phyloP scores from a whole-genome alignment of 30 jellyfish, hydroid and myxozoan genomes.

The Hydra vulgaris region DNA sequence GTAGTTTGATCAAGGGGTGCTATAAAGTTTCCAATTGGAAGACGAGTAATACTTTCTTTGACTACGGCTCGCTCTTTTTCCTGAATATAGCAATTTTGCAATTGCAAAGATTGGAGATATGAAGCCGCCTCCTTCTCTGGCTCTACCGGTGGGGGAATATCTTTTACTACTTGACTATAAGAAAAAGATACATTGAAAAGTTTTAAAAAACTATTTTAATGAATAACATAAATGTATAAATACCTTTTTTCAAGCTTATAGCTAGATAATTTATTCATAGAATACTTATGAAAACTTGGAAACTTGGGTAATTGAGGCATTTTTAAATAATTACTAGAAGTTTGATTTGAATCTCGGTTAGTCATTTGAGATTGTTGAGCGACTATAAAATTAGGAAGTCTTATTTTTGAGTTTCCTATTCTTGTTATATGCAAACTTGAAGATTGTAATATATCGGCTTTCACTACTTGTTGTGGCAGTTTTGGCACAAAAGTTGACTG shows the following conservation, averaged over 20 bases:
- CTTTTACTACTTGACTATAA: too few relatives aligned
- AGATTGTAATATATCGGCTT: neutral
- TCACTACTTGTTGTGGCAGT: neutral
- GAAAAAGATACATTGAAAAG: neutral
- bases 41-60: neutral
- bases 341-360: neutral
- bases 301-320: conserved; percentile 27
- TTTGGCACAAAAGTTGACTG: neutral
- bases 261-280: neutral
- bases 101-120: neutral
- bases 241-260: neutral
- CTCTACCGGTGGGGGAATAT: too few relatives aligned
- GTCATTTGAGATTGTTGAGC: conserved; percentile 14
- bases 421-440: neutral
- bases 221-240: neutral
- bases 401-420: neutral
- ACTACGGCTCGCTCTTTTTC: neutral
- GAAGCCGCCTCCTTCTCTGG: neutral
- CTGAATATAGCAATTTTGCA: neutral
- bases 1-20: conserved; percentile 9
- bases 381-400: neutral
- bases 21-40: neutral
- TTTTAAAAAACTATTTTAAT: neutral
- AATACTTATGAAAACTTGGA: neutral
- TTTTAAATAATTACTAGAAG: neutral